These are phyloP conservation scores for Ceryle rudis DNA, from an alignment of 2,797 vertebrate genomes.

Conservation along the genomic window DNA sequence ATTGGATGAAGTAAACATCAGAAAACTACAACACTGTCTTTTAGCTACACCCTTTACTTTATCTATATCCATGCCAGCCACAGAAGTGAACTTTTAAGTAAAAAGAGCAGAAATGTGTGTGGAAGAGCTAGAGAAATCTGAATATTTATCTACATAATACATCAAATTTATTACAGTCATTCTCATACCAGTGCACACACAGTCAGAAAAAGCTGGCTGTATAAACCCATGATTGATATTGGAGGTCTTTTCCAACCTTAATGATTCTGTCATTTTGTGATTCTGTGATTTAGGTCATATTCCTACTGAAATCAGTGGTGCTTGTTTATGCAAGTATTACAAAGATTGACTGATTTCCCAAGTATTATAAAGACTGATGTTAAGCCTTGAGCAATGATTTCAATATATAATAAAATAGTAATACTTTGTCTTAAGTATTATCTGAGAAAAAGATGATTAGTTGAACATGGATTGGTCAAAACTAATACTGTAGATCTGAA, in stretches of 20 bases:
- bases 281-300: background rate
- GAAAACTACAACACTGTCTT: background rate
- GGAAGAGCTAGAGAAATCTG: background rate
- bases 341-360: background rate
- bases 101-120: background rate
- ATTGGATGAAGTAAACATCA: background rate
- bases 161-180: background rate
- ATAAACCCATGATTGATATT: background rate
- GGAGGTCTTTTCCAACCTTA: too few species aligned
- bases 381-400: background rate
- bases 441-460: background rate
- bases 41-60: background rate
- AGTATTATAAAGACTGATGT: background rate
- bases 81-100: background rate
- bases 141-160: background rate
- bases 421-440: background rate
- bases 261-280: too few species aligned
- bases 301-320: background rate
- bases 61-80: background rate
- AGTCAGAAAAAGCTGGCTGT: background rate
- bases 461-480: background rate
- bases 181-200: background rate
- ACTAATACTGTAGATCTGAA: accelerated
- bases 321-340: background rate
- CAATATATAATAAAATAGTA: background rate